Evolutionary conservation across 2,888 invertebrate species (phyloP).

Genomic region (Xestia xanthographa): DNA sequence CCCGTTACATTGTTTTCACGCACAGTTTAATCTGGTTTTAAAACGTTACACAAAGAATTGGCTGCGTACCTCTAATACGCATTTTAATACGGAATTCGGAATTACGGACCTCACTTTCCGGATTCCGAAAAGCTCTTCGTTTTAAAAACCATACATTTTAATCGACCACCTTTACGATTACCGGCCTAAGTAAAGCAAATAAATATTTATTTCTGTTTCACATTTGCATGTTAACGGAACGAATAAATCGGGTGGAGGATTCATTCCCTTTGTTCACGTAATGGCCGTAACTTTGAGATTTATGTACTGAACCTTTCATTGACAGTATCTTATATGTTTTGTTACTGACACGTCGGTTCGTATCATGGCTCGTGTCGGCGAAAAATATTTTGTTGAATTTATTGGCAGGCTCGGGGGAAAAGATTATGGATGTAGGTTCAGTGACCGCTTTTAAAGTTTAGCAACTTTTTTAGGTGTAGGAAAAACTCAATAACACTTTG

Average conservation of each 20-base stretch:
- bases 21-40: conserved; percentile 68
- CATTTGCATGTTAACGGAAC: conserved; percentile 61
- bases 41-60: conserved; percentile 62
- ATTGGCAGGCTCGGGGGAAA: conserved; percentile 11
- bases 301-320: conserved; percentile 66
- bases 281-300: conserved; percentile 65
- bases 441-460: background rate
- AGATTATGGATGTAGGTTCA: background rate
- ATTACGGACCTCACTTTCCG: conserved; percentile 51
- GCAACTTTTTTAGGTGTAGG: background rate
- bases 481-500: background rate
- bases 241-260: conserved; percentile 64
- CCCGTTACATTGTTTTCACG: conserved; percentile 64
- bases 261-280: conserved; percentile 71
- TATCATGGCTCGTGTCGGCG: conserved; percentile 18
- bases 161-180: conserved; percentile 63
- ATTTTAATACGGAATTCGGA: conserved; percentile 55
- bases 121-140: conserved; percentile 42
- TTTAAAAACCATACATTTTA: conserved; percentile 65
- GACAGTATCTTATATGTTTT: conserved; percentile 62
- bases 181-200: conserved; percentile 64
- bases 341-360: conserved; percentile 29
- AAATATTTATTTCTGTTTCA: conserved; percentile 68
- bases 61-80: conserved; percentile 57
- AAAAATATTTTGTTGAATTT: conserved; percentile 43